These are phyloP conservation scores for Drosophila lacteicornis DNA, from an alignment of 1,140 invertebrate genomes.

Conservation along the genomic window DNA sequence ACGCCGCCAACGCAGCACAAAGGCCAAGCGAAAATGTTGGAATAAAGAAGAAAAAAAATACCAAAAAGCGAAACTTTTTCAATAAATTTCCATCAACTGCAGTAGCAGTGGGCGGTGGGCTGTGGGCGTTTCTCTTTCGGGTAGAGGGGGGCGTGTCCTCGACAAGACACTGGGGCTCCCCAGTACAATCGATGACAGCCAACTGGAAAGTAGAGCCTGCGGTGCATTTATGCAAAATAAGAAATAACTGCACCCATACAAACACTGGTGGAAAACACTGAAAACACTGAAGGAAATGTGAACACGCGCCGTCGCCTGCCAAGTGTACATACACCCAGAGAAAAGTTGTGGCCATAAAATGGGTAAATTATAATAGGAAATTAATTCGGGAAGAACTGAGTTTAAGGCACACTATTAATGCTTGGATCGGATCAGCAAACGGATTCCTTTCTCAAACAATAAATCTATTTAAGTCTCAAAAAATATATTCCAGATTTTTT, in stretches of 20 bases:
- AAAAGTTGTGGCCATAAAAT: background rate
- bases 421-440: no score
- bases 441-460: no score
- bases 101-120: slow-evolving; percentile 26
- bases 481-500: background rate
- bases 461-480: background rate
- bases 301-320: slow-evolving; percentile 55
- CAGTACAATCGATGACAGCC: slow-evolving; percentile 78
- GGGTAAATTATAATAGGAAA: no score
- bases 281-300: slow-evolving; percentile 29
- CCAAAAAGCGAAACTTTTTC: slow-evolving; percentile 79
- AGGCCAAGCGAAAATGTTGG: slow-evolving; percentile 56
- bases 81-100: slow-evolving; percentile 79
- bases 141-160: slow-evolving; percentile 36
- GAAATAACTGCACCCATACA: slow-evolving; percentile 70
- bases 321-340: slow-evolving; percentile 30
- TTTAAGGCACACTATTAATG: no score
- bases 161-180: slow-evolving; percentile 66
- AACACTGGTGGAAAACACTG: slow-evolving; percentile 10
- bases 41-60: slow-evolving; percentile 49
- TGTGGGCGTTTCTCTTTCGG: slow-evolving; percentile 5
- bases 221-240: slow-evolving; percentile 83
- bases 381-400: background rate
- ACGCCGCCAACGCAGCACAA: slow-evolving; percentile 62
- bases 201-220: slow-evolving; percentile 75